Conservation (phyloP, 2,113 vertebrate genomes). For the Barbus barbus region DNA sequence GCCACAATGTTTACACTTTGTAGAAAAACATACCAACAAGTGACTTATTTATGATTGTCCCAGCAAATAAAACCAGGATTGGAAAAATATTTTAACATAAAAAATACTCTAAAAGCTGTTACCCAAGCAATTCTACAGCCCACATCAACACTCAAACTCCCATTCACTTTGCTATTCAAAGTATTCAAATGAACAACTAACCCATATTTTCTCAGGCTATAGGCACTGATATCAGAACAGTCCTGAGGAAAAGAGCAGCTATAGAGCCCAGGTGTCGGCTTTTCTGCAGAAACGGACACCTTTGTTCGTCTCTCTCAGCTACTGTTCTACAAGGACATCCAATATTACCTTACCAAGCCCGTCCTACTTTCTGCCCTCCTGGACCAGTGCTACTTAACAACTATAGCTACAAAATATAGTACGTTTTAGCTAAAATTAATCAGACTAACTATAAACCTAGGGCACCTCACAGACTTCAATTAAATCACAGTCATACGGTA, state of each 20-base stretch:
- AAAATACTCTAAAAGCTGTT: neutral
- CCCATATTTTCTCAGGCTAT: neutral
- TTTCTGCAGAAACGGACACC: constrained; percentile 9
- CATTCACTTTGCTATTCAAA: neutral
- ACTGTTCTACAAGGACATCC: neutral
- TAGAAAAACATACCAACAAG: neutral
- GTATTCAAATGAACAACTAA: constrained; percentile 4
- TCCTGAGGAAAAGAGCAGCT: neutral
- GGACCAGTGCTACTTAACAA: constrained; percentile 33
- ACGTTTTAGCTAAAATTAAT: neutral
- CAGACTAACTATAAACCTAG: neutral
- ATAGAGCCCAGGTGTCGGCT: neutral
- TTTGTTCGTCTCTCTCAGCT: neutral
- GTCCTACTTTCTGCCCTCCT: constrained; percentile 26
- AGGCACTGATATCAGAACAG: neutral
- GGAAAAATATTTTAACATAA: neutral
- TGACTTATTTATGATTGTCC: neutral
- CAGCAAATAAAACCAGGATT: neutral
- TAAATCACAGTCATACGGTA: neutral
- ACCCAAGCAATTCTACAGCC: neutral
- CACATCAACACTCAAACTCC: neutral
- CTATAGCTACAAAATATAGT: constrained; percentile 23
- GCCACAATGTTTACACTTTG: neutral
- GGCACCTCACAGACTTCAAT: neutral
- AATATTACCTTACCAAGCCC: neutral